Evolutionary conservation across 2,113 vertebrate species (phyloP).

Genomic region (Chlorodrepanis virens): DNA sequence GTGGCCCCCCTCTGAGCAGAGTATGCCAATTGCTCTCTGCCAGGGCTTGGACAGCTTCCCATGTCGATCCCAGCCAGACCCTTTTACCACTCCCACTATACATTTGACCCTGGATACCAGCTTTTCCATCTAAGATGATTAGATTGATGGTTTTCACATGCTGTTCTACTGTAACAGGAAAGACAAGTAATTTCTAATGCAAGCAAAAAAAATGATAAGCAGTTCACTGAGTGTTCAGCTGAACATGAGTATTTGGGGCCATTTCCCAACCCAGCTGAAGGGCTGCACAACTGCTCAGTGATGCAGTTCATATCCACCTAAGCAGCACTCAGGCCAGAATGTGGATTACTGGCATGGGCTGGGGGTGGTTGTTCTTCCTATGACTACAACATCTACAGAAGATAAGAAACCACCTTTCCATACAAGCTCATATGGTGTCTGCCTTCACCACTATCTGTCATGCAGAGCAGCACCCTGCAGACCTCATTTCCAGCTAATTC

Average conservation of each 20-base stretch:
- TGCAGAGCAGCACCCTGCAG: fast-evolving
- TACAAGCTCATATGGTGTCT: neutral
- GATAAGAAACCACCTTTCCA: neutral
- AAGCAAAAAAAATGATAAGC: neutral
- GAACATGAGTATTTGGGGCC: neutral
- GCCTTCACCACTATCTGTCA: neutral
- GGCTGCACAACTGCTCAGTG: neutral
- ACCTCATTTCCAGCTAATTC: neutral
- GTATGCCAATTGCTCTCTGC: neutral
- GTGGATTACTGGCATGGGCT: neutral
- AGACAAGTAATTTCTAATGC: neutral
- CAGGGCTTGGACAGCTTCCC: neutral
- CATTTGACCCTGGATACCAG: neutral
- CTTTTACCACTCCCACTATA: neutral
- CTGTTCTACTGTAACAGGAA: neutral
- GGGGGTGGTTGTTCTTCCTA: neutral
- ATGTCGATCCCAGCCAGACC: neutral
- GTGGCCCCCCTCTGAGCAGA: neutral
- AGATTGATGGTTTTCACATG: neutral
- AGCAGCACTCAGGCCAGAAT: neutral
- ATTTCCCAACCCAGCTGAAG: neutral
- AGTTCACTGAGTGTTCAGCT: neutral
- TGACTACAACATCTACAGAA: neutral
- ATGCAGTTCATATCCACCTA: neutral
- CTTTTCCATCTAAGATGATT: neutral